A percentile compares a stretch with the other conserved stretches of the same genome.
Conservation (phyloP, 2,888 invertebrate species). For the Fragum sueziense region DNA sequence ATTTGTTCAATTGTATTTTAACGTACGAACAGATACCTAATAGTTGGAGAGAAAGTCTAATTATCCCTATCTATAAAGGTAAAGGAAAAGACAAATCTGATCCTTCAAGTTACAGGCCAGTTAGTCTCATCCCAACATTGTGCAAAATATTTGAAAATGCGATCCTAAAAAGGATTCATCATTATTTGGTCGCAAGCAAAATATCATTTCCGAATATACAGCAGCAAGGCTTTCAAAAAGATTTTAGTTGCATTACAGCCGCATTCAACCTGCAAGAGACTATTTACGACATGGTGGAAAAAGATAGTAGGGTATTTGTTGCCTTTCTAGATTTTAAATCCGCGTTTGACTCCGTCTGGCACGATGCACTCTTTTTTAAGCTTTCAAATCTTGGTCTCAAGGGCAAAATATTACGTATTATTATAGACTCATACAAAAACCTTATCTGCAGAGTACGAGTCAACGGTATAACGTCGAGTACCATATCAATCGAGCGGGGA, state of each 20-base stretch:
- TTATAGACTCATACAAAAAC: slow-evolving; percentile 8
- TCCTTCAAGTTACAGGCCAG: slow-evolving; percentile 8
- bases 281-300: slow-evolving; percentile 2
- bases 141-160: too few species aligned
- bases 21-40: not conserved
- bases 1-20: not conserved
- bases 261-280: slow-evolving; percentile 28
- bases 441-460: slow-evolving; percentile 2
- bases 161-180: too few species aligned
- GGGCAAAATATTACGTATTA: slow-evolving; percentile 13
- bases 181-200: too few species aligned
- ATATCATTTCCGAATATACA: slow-evolving; percentile 5
- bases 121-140: not conserved
- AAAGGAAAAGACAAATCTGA: slow-evolving; percentile 14
- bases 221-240: slow-evolving; percentile 25
- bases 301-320: not conserved
- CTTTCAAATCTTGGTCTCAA: slow-evolving; percentile 14
- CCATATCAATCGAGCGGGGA: not conserved
- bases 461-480: not conserved
- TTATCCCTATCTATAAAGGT: slow-evolving; percentile 24
- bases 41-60: slow-evolving; percentile 6
- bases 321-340: slow-evolving; percentile 9
- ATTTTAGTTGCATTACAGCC: slow-evolving; percentile 23
- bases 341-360: slow-evolving; percentile 31
- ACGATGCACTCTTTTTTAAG: slow-evolving; percentile 16